Evolutionary conservation across 2,113 vertebrate species (phyloP).

Genomic region (Alligator mississippiensis): DNA sequence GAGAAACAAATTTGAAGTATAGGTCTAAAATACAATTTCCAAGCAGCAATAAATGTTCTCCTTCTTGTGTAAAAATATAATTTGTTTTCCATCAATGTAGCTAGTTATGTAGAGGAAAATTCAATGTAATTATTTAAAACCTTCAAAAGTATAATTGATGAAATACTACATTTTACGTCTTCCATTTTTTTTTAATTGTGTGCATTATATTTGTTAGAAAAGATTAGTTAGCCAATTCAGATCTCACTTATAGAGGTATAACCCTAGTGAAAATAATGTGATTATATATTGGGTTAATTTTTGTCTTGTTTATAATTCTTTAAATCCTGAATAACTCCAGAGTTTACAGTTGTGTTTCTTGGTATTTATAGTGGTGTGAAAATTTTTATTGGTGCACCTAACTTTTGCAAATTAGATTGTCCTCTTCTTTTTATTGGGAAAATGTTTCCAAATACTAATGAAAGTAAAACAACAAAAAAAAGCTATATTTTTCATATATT

Average conservation of each 20-base stretch:
- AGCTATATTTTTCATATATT: not conserved
- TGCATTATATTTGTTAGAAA: not conserved
- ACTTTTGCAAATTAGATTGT: not conserved
- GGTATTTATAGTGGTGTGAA: not conserved
- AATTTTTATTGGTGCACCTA: too few species aligned
- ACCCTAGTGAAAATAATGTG: not conserved
- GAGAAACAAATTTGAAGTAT: not conserved
- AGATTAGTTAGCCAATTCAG: not conserved
- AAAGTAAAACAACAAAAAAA: not conserved
- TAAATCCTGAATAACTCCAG: not conserved
- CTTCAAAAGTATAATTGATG: not conserved
- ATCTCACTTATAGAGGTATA: not conserved
- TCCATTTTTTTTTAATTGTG: not conserved
- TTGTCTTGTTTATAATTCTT: not conserved
- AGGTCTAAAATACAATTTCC: not conserved
- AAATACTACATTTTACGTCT: not conserved
- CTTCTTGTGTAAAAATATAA: not conserved
- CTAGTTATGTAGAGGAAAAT: not conserved
- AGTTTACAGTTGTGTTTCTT: not conserved
- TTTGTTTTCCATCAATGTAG: not conserved
- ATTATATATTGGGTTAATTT: not conserved
- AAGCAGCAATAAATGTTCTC: not conserved
- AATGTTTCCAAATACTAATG: not conserved
- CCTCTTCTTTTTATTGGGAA: not conserved
- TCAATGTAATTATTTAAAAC: not conserved